Evolutionary conservation across 2,113 vertebrate genomes (phyloP).

Genomic region (Chaenogobius annularis): DNA sequence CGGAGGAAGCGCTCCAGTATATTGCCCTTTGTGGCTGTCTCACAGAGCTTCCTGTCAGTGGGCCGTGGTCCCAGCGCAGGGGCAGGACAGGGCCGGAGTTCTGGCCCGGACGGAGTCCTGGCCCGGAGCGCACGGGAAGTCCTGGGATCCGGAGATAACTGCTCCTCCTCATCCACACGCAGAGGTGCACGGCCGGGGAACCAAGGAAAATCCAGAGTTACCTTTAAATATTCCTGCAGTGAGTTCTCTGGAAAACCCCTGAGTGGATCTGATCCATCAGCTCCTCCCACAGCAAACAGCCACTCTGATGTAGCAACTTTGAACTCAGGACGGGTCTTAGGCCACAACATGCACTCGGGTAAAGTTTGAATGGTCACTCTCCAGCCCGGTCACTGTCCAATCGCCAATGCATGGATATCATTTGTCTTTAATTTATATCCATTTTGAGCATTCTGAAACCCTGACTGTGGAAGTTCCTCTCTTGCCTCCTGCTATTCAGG

Average conservation of each 20-base stretch:
- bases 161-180: conserved; percentile 70
- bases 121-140: conserved; percentile 86
- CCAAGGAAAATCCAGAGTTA: conserved; percentile 52
- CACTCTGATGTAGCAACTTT: background rate
- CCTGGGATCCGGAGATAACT: conserved; percentile 92
- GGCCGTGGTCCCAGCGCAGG: conserved; percentile 60
- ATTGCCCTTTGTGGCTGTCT: conserved; percentile 80
- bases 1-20: conserved; percentile 77
- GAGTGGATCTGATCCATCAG: background rate
- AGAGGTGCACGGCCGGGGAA: conserved; percentile 53
- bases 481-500: conserved; percentile 44
- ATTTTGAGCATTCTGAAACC: too few species aligned
- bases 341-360: too few species aligned
- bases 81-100: conserved; percentile 67
- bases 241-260: conserved; percentile 47
- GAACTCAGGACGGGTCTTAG: background rate
- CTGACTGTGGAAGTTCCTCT: too few species aligned
- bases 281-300: background rate
- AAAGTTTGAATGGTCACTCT: too few species aligned
- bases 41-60: conserved; percentile 86
- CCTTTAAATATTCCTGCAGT: conserved; percentile 33
- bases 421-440: background rate
- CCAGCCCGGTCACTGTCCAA: too few species aligned
- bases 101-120: conserved; percentile 78
- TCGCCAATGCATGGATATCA: background rate